Evolutionary conservation across 2,113 vertebrate genomes (phyloP).

Genomic region (Corydoras sp.): DNA sequence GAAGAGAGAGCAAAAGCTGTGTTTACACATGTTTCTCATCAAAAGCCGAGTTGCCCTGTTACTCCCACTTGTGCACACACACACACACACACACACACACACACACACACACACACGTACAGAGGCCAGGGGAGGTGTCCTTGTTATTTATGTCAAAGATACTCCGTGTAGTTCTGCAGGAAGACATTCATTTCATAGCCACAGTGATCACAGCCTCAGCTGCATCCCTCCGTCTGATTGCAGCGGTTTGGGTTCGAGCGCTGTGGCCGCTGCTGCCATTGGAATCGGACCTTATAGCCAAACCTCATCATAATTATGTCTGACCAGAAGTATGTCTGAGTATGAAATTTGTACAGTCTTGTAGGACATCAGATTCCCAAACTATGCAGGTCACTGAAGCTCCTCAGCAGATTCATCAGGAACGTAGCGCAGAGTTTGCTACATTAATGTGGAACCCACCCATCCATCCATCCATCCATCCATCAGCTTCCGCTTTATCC

Average conservation of each 20-base stretch:
- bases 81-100: constrained; percentile 18
- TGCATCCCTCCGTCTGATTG: constrained; percentile 3
- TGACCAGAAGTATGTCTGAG: too few species aligned
- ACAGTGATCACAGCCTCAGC: constrained; percentile 20
- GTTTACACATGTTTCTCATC: constrained; percentile 69
- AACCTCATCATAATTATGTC: too few species aligned
- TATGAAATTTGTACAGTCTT: too few species aligned
- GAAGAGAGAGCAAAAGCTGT: constrained; percentile 42
- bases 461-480: too few species aligned
- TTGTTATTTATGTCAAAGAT: constrained; percentile 47
- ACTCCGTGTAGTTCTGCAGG: constrained; percentile 50
- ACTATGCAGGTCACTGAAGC: too few species aligned
- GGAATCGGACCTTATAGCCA: too few species aligned
- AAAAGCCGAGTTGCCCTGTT: constrained; percentile 41
- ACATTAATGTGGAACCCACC: too few species aligned
- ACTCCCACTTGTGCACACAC: constrained; percentile 21
- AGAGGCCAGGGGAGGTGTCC: constrained; percentile 6
- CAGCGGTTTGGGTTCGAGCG: background rate
- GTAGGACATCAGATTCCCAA: too few species aligned
- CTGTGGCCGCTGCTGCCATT: too few species aligned
- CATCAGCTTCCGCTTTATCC: too few species aligned
- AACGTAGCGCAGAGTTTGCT: too few species aligned
- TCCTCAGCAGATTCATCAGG: too few species aligned
- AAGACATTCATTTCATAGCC: constrained; percentile 51
- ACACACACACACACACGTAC: constrained; percentile 10